Evolutionary conservation across 2,888 invertebrate genomes (phyloP).

Genomic region (Sphaerophoria rueppellii): DNA sequence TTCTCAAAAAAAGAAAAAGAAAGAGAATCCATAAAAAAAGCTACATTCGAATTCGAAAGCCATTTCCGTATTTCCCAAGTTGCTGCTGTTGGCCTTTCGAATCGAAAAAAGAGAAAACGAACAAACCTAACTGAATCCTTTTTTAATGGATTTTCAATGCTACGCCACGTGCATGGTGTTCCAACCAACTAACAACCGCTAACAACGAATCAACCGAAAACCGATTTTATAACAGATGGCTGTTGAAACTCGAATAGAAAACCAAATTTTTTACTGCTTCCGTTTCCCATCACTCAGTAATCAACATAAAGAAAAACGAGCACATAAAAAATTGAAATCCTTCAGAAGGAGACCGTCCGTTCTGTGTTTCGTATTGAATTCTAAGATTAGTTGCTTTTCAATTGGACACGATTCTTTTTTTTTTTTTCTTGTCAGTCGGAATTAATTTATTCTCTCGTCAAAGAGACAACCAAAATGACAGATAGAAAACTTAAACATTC

Average conservation of each 20-base stretch:
- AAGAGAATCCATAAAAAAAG: neutral
- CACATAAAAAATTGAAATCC: too few relatives aligned
- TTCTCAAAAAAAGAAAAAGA: neutral
- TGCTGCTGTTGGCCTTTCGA: neutral
- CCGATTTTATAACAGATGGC: slow-evolving; percentile 42
- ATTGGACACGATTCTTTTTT: neutral
- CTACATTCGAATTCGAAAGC: slow-evolving; percentile 37
- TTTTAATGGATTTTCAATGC: slow-evolving; percentile 64
- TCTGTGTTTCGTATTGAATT: slow-evolving; percentile 14
- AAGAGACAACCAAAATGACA: slow-evolving; percentile 1
- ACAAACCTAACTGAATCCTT: slow-evolving; percentile 38
- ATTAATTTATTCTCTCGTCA: neutral
- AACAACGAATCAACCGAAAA: neutral
- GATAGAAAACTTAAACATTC: slow-evolving; percentile 30
- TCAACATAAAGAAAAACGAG: neutral
- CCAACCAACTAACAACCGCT: slow-evolving; percentile 6
- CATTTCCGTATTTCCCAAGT: slow-evolving; percentile 45
- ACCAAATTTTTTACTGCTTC: slow-evolving; percentile 11
- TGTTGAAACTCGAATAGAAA: slow-evolving; percentile 38
- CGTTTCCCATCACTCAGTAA: neutral
- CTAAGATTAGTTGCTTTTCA: slow-evolving; percentile 30
- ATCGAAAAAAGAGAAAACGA: neutral
- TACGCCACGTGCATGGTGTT: slow-evolving; percentile 18
- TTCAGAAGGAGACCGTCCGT: neutral
- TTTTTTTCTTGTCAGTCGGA: neutral